Base-by-base conservation (phyloP, 2,113 vertebrate genomes). In the Orientallactaga bullata region DNA sequence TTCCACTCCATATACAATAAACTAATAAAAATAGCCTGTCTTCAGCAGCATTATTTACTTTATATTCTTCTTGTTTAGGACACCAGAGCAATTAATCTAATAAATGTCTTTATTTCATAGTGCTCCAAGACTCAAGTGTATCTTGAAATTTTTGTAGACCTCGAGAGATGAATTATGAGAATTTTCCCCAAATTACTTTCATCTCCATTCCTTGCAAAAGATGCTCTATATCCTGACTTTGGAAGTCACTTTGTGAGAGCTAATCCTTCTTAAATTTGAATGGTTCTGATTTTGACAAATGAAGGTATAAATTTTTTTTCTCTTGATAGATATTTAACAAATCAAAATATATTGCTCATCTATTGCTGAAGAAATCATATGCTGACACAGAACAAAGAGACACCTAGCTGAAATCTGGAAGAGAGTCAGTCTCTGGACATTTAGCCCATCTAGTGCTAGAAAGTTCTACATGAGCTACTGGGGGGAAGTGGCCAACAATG, bases 11-110 rank as follows among this genome's bases (percentile, higher is more conserved):
- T 60, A 9, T 74, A 85, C 21, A 71, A 83, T 78, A 85, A 88
- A 63, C n/a, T 85, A 63, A 60, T 81, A 85, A 77, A 47, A 47
- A 55, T 39, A 78, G 20, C 2, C 39, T 69, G 23, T n/a, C 20
- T 76, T 95, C 37, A 76, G 63, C 20, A 77, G 30, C 37, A 51
- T 89, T 80, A 2, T 73, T 26, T 89, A 51, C 85, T 93, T 91
- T 42, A 78, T 23, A 81, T 77, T 81, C 26, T 20, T 23, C 18
- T 87, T 82, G 20, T 69, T 80, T 84, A 80, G n/a, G 68, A 7
- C 80, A 39, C 32, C 37, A 63, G 51, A 1, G 15, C 30, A 88
- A 80, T 90, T 80, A 90, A 88, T 84, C 65, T 87, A 88, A 74
- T 37, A 81, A 65, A 85, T 69, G 39, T 71, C 55, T 74, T 74